Evolutionary conservation across 1,140 invertebrate genomes (phyloP).

Genomic region (Bombus waltoni): DNA sequence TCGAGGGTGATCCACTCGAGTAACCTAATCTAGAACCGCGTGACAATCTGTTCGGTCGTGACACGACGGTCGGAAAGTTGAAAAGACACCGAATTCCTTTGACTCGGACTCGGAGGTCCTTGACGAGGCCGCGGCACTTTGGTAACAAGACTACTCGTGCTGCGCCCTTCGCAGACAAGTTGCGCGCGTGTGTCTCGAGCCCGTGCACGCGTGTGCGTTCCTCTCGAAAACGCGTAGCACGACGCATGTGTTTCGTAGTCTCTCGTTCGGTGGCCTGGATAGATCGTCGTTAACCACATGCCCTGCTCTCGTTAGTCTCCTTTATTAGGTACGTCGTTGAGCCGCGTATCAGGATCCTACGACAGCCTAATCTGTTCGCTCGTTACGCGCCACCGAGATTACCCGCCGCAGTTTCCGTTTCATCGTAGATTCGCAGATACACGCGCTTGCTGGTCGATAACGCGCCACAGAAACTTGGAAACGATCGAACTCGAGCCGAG

Average conservation of each 20-base stretch:
- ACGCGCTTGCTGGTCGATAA: slow-evolving; percentile 2
- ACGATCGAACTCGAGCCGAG: not conserved
- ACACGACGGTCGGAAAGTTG: not conserved
- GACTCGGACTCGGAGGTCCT: slow-evolving; percentile 19
- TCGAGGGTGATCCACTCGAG: slow-evolving; percentile 35
- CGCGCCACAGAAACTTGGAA: not conserved
- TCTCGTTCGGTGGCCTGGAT: slow-evolving; percentile 38
- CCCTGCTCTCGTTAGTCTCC: slow-evolving; percentile 71
- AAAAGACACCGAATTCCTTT: slow-evolving; percentile 36
- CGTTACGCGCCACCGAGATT: slow-evolving; percentile 44
- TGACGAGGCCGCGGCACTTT: slow-evolving; percentile 75
- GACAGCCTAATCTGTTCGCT: slow-evolving; percentile 55
- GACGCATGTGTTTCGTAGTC: slow-evolving; percentile 50
- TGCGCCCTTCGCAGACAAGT: slow-evolving; percentile 56
- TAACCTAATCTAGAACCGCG: not conserved
- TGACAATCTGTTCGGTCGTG: slow-evolving; percentile 57
- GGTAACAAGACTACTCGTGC: slow-evolving; percentile 81
- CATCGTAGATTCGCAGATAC: slow-evolving; percentile 3
- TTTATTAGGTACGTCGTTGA: slow-evolving; percentile 39
- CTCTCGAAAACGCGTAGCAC: slow-evolving; percentile 32
- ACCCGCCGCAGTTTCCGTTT: slow-evolving; percentile 24
- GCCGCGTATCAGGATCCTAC: slow-evolving; percentile 35
- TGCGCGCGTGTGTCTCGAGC: slow-evolving; percentile 53
- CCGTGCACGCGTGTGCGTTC: slow-evolving; percentile 34
- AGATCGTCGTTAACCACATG: slow-evolving; percentile 70